Evolutionary conservation across 2,888 invertebrate species (phyloP).

Genomic region (Hipparchia sbordonii): DNA sequence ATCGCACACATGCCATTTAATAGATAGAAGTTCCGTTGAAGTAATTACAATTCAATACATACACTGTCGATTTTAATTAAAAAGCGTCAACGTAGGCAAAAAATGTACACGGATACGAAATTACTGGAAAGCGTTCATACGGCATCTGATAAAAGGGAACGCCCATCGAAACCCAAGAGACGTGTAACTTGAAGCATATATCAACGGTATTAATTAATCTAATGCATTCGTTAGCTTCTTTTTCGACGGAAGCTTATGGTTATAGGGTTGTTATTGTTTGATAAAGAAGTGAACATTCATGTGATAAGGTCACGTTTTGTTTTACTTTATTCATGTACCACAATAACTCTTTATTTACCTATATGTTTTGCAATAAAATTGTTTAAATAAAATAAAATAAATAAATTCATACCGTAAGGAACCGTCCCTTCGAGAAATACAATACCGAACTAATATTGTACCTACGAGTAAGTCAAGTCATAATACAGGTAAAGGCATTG

Average conservation of each 20-base stretch:
- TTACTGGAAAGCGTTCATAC: constrained; percentile 31
- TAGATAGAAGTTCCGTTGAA: not conserved
- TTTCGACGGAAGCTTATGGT: constrained; percentile 27
- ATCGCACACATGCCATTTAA: not conserved
- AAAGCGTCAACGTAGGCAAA: constrained; percentile 18
- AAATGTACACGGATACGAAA: constrained; percentile 26
- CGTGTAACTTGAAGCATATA: constrained; percentile 38
- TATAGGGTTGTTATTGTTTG: constrained; percentile 3
- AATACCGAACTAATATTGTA: too few species aligned
- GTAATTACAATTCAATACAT: constrained; percentile 18
- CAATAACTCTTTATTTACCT: too few species aligned
- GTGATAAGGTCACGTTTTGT: too few species aligned
- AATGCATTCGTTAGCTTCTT: constrained; percentile 47
- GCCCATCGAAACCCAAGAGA: constrained; percentile 40
- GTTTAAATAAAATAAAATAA: too few species aligned
- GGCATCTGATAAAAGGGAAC: constrained; percentile 35
- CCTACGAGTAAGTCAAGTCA: too few species aligned
- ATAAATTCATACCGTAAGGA: too few species aligned
- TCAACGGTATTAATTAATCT: constrained; percentile 47
- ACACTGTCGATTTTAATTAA: constrained; percentile 18
- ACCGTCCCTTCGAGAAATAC: too few species aligned
- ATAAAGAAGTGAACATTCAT: not conserved
- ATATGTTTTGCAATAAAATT: too few species aligned
- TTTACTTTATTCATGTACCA: too few species aligned
- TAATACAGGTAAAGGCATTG: too few species aligned